Evolutionary conservation across 64 coral and sea anemone genomes (phyloP), one percentile per base, ranked within the genome.

Genomic region (Stichodactyla mertensii): DNA sequence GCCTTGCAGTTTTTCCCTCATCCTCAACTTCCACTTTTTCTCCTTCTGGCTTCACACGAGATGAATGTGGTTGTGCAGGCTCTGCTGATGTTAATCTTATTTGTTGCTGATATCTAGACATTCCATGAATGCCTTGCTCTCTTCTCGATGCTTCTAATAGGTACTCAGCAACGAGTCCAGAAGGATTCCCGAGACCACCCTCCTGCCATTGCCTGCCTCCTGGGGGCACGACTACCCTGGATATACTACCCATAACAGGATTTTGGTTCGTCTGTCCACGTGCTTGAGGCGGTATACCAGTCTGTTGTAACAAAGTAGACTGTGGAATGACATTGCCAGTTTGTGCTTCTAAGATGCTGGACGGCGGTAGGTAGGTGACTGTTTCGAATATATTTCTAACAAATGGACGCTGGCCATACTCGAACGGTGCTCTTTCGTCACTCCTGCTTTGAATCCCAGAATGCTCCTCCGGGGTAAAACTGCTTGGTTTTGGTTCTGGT

Each of bases 331-430:
- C 12, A 81, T 23, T 28, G 7, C 23, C 10, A 4, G 16, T 74
- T 74, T 74, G 69, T 31, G 69, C 69, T 74, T 74, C 78, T 12
- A 55, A 55, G 10, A 81, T 6, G 19, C 52, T 55, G 54, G 36
- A 14, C 13, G 78, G 69, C 8, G 26, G 52, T 22, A 93, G 24
- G 23, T 93, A 93, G 11, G 57, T 88, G 53, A 84, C 88, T 59
- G 94, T 97, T 55, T 90, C 91, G 87, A 97, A 87, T 70, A 93
- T 97, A 57, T 89, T 93, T 55, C 94, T 88, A 22, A 93, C 88
- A 83, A 93, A 55, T 53, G 64, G 71, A 56, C 51, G 59, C 55
- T 71, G 64, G 16, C 62, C 71, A 19, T n/a, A 82, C n/a, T 45
- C 52, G 18, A 51, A 57, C 26, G 9, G 20, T 55, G 51, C 66